Base-by-base conservation (phyloP, 2,888 invertebrate genomes). In the Onthophagus sagittarius region DNA sequence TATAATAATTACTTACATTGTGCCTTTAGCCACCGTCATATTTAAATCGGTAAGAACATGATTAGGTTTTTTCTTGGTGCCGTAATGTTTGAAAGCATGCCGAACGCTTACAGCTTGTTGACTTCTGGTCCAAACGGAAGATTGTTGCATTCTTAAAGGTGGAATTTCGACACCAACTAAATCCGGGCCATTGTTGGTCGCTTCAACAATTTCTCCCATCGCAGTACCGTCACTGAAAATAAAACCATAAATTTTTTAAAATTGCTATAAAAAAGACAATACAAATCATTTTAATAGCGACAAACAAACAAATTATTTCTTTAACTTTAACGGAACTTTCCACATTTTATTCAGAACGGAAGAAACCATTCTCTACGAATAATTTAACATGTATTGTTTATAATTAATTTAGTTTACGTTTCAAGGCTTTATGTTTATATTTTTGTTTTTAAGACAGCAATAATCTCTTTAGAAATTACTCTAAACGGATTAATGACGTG, bases 11-110 rank as follows among this genome's bases (percentile, higher is more conserved):
- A 92, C 95, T 95, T 86, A 97, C 97, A 97, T 97, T 77, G 96
- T 94, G 81, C 97, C 97, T 86, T 95, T 95, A 79, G 93, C 94
- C 76, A 97, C 97, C 73, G 96, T 96, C 94, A 97, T 95, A 86
- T 94, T 94, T 76, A 97, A 90, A 85, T 95, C 93, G 82, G 93
- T 93, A 76, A 97, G 89, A 67, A 97, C 96, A 79, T 94, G 93
- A 84, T 95, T 94, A 72, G 94, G 93, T 80, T 94, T 91, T 83
- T 94, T 95, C 84, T 93, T 94, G 79, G 93, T 92, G 77, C 97
- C 97, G 84, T 95, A 97, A 79, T 93, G 92, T 84, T 97, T 97
- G 88, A 91, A 94, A 39, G 96, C 95, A 84, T 94, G 93, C 79
- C 94, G 88, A 76, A 96, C 94, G 82, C 94, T 93, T 72, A 96